These are phyloP conservation scores for Colinus virginianus DNA, from an alignment of 2,113 vertebrate species.

Conservation along the genomic window DNA sequence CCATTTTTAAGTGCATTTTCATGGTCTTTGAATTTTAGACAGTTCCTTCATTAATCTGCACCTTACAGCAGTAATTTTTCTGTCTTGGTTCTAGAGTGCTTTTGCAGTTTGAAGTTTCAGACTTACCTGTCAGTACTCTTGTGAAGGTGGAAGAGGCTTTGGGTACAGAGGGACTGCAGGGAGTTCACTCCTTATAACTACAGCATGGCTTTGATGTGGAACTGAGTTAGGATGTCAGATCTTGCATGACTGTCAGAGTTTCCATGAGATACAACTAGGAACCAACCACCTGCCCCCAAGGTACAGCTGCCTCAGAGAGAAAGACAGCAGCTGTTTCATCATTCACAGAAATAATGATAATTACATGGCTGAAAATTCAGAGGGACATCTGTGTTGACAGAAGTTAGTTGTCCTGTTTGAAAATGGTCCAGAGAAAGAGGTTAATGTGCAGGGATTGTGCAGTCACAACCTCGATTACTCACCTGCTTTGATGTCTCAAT, in stretches of 20 bases:
- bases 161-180: background rate
- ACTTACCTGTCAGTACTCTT: background rate
- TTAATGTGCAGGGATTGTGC: slow-evolving; percentile 18
- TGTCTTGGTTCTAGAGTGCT: background rate
- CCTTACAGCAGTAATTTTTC: background rate
- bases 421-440: slow-evolving; percentile 19
- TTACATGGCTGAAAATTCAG: background rate
- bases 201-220: background rate
- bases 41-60: background rate
- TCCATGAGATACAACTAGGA: background rate
- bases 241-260: background rate
- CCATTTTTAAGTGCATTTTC: background rate
- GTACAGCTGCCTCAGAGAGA: background rate
- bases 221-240: background rate
- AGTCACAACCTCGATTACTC: slow-evolving; percentile 44
- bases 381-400: background rate
- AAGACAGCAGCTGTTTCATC: background rate
- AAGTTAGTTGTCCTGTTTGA: slow-evolving; percentile 2
- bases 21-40: background rate
- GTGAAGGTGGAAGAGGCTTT: background rate
- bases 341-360: background rate
- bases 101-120: background rate
- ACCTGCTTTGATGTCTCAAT: slow-evolving; percentile 61
- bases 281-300: background rate
- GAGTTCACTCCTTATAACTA: rapidly evolving